Evolutionary conservation across 2,888 invertebrate species (phyloP), one percentile per base, ranked within the genome.

Genomic region (Drosophila mayaguana): DNA sequence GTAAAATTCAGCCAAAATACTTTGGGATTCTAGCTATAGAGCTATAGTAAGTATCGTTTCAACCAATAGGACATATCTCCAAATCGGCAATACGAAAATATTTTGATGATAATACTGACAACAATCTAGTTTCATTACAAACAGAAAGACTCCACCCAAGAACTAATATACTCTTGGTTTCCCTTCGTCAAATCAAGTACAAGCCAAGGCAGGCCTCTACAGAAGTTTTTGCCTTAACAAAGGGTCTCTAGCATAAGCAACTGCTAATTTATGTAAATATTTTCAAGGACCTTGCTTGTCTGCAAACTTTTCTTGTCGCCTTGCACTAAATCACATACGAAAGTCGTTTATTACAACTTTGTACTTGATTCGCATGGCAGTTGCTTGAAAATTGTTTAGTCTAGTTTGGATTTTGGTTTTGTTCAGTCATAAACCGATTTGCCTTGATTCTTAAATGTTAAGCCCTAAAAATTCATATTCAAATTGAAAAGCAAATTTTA

Each of bases 201-300:
- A 59, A 46, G 12, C n/a, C 62, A 42, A 55, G 42, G 55, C 55
- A 57, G 18, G 14, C 28, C 45, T 16, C 48, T 9, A 36, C 59
- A 45, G 54, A 55, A 50, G 64, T 38, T 64, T 59, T 59, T 61
- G 25, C 28, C 16, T 25, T 38, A 53, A 65, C 40, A 65, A 69
- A 50, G 57, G 53, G 50, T 56, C 67, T 40, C 60, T 67, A 67
- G 66, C 45, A 64, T 43, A 63, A 43, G 68, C 69, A 80, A 70
- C 59, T 66, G 80, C 67, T 81, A 80, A 81, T 81, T 81, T 84
- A 84, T 81, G 80, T 54, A 75, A 84, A 83, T 76, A 86, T 79
- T 77, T 53, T 38, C 56, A 72, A 71, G 71, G 63, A 38, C 75
- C 63, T 78, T 59, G 65, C 60, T 45, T 22, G 77, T 78, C 75